phyloP scores from a whole-genome alignment of 1,140 invertebrate genomes.

The Tetramorium parvispinum region DNA sequence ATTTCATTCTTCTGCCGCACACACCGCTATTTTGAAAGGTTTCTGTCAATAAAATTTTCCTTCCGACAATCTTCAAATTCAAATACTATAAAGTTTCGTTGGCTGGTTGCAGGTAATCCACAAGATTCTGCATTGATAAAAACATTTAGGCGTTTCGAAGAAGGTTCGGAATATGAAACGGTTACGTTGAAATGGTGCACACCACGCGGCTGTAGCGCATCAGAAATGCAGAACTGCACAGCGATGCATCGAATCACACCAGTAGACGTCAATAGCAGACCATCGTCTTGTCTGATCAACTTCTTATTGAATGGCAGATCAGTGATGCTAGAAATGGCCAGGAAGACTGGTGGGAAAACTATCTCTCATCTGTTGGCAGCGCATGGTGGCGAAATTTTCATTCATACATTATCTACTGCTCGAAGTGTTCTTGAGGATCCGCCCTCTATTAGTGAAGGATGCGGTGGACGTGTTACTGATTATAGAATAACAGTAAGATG shows the following conservation, averaged over 20 bases:
- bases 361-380: slow-evolving; percentile 97
- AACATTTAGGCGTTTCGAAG: slow-evolving; percentile 85
- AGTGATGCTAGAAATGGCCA: slow-evolving; percentile 97
- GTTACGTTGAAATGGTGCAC: slow-evolving; percentile 98
- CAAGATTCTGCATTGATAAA: slow-evolving; percentile 83
- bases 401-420: slow-evolving; percentile 94
- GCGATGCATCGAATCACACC: slow-evolving; percentile 96
- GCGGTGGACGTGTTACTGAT: slow-evolving; percentile 96
- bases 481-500: slow-evolving; percentile 90
- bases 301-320: slow-evolving; percentile 97
- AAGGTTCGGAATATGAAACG: slow-evolving; percentile 90
- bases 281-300: slow-evolving; percentile 98
- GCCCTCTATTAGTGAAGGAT: slow-evolving; percentile 97
- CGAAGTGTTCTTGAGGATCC: slow-evolving; percentile 97
- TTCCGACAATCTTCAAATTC: neutral
- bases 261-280: slow-evolving; percentile 97
- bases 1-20: slow-evolving; percentile 94
- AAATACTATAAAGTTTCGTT: neutral
- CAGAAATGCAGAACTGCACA: slow-evolving; percentile 92
- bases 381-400: slow-evolving; percentile 98
- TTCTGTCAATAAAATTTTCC: neutral
- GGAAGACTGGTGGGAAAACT: slow-evolving; percentile 94
- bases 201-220: slow-evolving; percentile 92
- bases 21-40: slow-evolving; percentile 91
- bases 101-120: slow-evolving; percentile 77